Conservation (phyloP, 1,140 invertebrate species). For the Calosoma granatense region DNA sequence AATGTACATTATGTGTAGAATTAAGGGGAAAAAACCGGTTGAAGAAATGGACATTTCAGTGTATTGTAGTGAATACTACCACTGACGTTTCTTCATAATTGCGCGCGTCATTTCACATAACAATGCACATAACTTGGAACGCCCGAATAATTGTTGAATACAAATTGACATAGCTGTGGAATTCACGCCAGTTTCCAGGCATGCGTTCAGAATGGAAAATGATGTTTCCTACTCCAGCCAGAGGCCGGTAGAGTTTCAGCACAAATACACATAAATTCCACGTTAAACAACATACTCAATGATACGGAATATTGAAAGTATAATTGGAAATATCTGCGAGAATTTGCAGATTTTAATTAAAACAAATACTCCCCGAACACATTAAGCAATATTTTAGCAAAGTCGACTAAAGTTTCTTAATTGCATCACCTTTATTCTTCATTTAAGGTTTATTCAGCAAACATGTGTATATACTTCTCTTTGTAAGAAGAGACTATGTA, state of each 20-base stretch:
- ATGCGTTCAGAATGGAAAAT: slow-evolving; percentile 8
- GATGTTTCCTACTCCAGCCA: background rate
- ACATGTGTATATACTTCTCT: too few relatives aligned
- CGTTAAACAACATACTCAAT: background rate
- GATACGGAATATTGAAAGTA: background rate
- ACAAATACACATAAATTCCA: background rate
- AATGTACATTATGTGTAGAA: too few relatives aligned
- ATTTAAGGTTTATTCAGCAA: too few relatives aligned
- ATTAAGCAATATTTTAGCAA: too few relatives aligned
- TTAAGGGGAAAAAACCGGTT: background rate
- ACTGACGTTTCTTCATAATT: background rate
- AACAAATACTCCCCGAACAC: too few relatives aligned
- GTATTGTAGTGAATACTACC: too few relatives aligned
- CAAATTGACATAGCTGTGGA: slow-evolving; percentile 7
- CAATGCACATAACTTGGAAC: background rate
- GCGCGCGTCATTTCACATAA: background rate
- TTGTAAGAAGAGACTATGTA: too few relatives aligned
- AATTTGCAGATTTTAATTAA: too few relatives aligned
- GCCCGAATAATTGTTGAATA: slow-evolving; percentile 7
- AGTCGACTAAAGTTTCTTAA: too few relatives aligned
- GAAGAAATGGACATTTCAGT: background rate
- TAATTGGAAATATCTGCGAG: background rate
- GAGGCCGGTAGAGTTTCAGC: background rate
- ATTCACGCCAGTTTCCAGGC: background rate
- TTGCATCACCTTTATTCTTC: too few relatives aligned